Base-by-base conservation (phyloP, 2,888 invertebrate species). In the Diaperis boleti region DNA sequence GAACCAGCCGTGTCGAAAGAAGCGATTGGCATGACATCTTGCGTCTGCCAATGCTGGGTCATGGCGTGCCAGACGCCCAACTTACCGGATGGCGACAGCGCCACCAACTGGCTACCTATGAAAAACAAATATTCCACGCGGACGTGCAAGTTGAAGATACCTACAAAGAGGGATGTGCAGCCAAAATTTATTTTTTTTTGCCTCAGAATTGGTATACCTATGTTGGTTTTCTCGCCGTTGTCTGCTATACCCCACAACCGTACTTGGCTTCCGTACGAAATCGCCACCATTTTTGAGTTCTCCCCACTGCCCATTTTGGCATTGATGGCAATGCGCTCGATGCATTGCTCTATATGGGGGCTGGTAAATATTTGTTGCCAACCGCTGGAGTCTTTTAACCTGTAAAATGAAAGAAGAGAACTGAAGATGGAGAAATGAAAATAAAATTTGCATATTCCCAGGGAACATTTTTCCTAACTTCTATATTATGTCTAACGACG, bases 31-130 rank as follows among this genome's bases (percentile, higher is more conserved):
- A 96, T 93, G 8, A 98, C 92, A 81, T 98, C 97, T 79, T 97
- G 96, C 35, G 95, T 92, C 84, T 98, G 98, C 96, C 98, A 98
- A 82, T 98, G 96, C 76, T 97, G 96, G 0, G 97, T 96, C 91
- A 97, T 97, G 0, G 97, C 95, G 82, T 98, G 98, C 98, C 98
- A 98, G n/a, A 98, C 98, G 1, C 98, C 98, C 14, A 98, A 94
- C 82, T 97, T 97, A 3, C 95, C 95, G 4, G 90, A 89, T 1
- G 92, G 90, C 37, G 96, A 96, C 17, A 98, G 84, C 0, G 98
- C 98, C n/a, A 99, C 98, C 69, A 98, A 83, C 78, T 98, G 98
- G 69, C 95, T 96, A 0, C 98, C 98, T 78, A 98, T 98, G 81
- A 98, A 99, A 79, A 99, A 94, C 55, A 99, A 85, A 81, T 96